A percentile compares a stretch with the other conserved stretches of the same genome.
Evolutionary conservation across 1,140 invertebrate species (phyloP).

Genomic region (Cotesia typhae): DNA sequence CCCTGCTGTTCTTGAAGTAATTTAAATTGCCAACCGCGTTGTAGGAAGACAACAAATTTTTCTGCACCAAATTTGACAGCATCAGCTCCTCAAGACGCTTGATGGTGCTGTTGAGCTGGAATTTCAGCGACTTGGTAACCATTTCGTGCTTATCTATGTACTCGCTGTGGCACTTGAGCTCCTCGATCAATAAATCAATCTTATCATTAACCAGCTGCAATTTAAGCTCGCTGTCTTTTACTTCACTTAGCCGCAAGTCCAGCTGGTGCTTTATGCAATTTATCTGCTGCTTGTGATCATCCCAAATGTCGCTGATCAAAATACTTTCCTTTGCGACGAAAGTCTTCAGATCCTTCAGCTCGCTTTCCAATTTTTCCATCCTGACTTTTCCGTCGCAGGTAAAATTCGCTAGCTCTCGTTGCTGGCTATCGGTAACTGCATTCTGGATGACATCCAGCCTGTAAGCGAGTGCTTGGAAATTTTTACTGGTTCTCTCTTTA

Average conservation of each 20-base stretch:
- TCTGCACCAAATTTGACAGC: constrained; percentile 25
- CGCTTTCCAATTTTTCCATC: constrained; percentile 33
- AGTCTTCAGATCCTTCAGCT: constrained; percentile 69
- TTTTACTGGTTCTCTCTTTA: constrained; percentile 38
- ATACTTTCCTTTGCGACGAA: constrained; percentile 55
- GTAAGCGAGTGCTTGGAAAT: constrained; percentile 42
- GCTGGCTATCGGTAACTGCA: constrained; percentile 31
- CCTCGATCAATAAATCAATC: constrained; percentile 39
- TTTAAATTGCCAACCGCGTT: background rate
- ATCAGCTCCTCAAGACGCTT: constrained; percentile 48
- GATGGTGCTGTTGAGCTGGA: constrained; percentile 48
- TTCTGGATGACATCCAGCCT: constrained; percentile 41
- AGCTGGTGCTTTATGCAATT: constrained; percentile 57
- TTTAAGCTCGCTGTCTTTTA: constrained; percentile 51
- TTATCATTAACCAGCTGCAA: constrained; percentile 41
- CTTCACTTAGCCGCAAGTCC: constrained; percentile 51
- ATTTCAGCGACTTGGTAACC: constrained; percentile 44
- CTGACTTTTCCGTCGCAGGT: background rate
- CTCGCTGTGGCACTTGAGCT: constrained; percentile 35
- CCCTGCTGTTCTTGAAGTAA: background rate
- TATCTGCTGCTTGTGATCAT: constrained; percentile 52
- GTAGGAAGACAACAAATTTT: background rate
- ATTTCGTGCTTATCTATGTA: constrained; percentile 28
- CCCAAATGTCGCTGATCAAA: constrained; percentile 52
- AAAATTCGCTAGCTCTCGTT: constrained; percentile 5